phyloP scores from a whole-genome alignment of 1,140 invertebrate genomes.

The Ostrea edulis region DNA sequence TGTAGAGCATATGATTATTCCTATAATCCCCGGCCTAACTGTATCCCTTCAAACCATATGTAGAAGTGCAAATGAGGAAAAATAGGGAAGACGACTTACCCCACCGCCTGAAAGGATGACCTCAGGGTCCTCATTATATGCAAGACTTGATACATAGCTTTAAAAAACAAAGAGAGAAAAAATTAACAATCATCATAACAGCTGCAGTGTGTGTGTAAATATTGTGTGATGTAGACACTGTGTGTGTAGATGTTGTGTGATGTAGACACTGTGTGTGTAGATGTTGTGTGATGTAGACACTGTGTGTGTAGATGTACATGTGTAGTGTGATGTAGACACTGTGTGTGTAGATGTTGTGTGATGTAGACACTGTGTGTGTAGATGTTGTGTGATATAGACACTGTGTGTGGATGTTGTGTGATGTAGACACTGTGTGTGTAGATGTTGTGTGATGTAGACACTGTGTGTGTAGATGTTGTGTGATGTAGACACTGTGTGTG shows the following conservation, averaged over 20 bases:
- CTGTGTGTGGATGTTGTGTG: slow-evolving; percentile 91
- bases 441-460: not conserved
- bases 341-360: no score
- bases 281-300: not conserved
- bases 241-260: not conserved
- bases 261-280: not conserved
- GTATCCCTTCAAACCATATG: no score
- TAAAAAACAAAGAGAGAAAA: not conserved
- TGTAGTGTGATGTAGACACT: not conserved
- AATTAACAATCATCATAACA: not conserved
- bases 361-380: slow-evolving; percentile 50
- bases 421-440: slow-evolving; percentile 81
- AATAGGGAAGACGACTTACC: not conserved
- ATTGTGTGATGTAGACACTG: no score
- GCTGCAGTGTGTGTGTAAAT: not conserved
- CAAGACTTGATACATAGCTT: slow-evolving; percentile 9
- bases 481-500: slow-evolving; percentile 15
- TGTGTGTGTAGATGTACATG: no score
- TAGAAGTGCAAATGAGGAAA: no score
- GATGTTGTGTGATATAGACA: slow-evolving; percentile 91
- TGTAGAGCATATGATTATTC: no score
- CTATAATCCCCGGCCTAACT: no score
- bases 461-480: slow-evolving; percentile 11
- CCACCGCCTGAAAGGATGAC: not conserved
- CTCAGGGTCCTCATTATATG: not conserved